phyloP scores from a whole-genome alignment of 2,888 invertebrate genomes.

The Pyrrhia umbra region DNA sequence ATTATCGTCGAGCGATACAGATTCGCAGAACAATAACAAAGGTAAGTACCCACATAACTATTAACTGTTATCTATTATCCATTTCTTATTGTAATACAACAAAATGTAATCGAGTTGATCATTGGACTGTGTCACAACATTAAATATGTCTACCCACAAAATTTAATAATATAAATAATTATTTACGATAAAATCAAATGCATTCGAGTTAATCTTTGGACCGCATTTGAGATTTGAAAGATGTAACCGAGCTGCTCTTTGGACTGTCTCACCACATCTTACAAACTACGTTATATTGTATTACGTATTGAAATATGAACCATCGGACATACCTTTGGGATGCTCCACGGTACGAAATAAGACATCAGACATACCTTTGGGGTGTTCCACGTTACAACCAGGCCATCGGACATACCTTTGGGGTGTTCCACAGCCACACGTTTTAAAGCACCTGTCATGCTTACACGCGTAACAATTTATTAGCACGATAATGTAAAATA shows the following conservation, averaged over 20 bases:
- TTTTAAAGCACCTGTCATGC: too few relatives aligned
- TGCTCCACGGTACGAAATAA: background rate
- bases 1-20: background rate
- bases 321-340: background rate
- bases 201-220: constrained; percentile 1
- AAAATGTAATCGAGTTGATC: background rate
- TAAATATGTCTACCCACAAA: background rate
- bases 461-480: too few relatives aligned
- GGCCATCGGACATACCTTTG: background rate
- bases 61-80: too few relatives aligned
- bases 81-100: too few relatives aligned
- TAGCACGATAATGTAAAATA: too few relatives aligned
- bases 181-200: background rate
- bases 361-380: background rate
- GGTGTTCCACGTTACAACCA: background rate
- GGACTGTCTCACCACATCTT: background rate
- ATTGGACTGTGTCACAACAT: background rate
- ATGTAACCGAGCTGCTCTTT: background rate
- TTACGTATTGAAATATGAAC: background rate
- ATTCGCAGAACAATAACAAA: background rate
- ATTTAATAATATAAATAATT: too few relatives aligned
- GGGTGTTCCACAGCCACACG: background rate
- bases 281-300: background rate
- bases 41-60: background rate
- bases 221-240: background rate